Evolutionary conservation across 2,888 invertebrate species (phyloP).

Genomic region (Acronicta leporina): DNA sequence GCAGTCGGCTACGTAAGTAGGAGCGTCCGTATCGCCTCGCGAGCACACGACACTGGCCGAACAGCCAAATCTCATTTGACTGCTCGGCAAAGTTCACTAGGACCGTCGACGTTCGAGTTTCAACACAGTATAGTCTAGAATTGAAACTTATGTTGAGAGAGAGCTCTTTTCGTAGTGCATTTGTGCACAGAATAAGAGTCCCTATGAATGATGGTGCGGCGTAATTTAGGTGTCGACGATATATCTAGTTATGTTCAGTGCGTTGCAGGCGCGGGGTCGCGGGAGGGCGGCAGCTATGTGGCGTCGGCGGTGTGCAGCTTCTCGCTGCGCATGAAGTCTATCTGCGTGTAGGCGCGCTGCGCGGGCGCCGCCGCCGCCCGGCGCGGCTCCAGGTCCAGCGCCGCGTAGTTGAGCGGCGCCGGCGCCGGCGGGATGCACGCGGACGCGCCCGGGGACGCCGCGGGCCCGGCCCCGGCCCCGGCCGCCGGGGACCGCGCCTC

Average conservation of each 20-base stretch:
- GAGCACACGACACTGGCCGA: constrained; percentile 27
- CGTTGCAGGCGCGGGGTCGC: neutral
- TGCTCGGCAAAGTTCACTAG: constrained; percentile 18
- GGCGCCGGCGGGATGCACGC: too few relatives aligned
- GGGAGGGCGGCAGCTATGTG: constrained; percentile 45
- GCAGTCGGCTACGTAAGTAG: constrained; percentile 66
- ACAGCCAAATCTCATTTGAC: constrained; percentile 23
- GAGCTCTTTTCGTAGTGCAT: neutral
- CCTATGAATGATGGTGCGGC: neutral
- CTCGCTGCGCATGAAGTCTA: constrained; percentile 93
- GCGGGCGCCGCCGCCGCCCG: constrained; percentile 74
- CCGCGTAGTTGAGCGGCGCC: constrained; percentile 79
- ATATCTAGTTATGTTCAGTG: neutral
- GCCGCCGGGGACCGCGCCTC: constrained; percentile 19
- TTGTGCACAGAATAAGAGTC: neutral
- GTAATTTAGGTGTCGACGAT: neutral
- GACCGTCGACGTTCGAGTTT: constrained; percentile 10
- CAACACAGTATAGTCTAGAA: constrained; percentile 18
- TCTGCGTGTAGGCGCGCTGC: constrained; percentile 93
- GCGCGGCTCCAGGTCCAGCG: constrained; percentile 81
- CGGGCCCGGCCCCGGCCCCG: constrained; percentile 8
- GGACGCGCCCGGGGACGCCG: constrained; percentile 17
- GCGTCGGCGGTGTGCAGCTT: constrained; percentile 67
- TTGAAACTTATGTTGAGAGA: constrained; percentile 9
- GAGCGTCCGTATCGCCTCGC: constrained; percentile 34